Evolutionary conservation across 2,113 vertebrate genomes (phyloP).

Genomic region (Echinops telfairi): DNA sequence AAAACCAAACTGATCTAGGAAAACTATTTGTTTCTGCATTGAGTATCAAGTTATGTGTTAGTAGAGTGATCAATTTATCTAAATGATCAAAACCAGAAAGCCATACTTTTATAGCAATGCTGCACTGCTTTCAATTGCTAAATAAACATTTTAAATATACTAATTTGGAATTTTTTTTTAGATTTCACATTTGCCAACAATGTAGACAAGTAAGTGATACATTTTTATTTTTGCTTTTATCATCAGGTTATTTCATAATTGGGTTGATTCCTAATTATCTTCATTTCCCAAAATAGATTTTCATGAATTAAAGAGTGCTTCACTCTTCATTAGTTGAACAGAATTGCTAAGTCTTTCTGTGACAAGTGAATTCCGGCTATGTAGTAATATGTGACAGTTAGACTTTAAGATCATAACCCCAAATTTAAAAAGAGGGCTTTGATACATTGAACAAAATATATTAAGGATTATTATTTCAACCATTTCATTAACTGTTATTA

Average conservation of each 20-base stretch:
- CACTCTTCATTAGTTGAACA: neutral
- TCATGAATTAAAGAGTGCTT: constrained; percentile 32
- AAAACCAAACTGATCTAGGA: neutral
- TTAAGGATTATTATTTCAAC: neutral
- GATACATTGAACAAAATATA: constrained; percentile 19
- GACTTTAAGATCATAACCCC: constrained; percentile 3
- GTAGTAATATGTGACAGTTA: constrained; percentile 1
- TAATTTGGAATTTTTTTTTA: constrained; percentile 75
- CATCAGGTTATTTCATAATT: constrained; percentile 53
- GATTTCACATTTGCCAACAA: constrained; percentile 83
- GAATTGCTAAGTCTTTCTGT: constrained; percentile 35
- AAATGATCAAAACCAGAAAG: constrained; percentile 28
- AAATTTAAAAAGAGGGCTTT: neutral
- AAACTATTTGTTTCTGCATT: neutral
- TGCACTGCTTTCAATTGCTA: constrained; percentile 63
- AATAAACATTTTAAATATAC: constrained; percentile 57
- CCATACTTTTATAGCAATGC: neutral
- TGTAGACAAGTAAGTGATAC: constrained; percentile 85
- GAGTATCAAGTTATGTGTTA: neutral
- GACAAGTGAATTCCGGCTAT: constrained; percentile 1
- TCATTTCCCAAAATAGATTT: constrained; percentile 50
- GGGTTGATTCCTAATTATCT: neutral
- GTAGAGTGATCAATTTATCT: neutral
- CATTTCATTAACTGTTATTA: constrained; percentile 20
- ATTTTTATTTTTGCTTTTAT: constrained; percentile 32